Evolutionary conservation across 2,797 vertebrate species (phyloP), one percentile per base, ranked within the genome.

Genomic region (Phrynocephalus guinanensis): DNA sequence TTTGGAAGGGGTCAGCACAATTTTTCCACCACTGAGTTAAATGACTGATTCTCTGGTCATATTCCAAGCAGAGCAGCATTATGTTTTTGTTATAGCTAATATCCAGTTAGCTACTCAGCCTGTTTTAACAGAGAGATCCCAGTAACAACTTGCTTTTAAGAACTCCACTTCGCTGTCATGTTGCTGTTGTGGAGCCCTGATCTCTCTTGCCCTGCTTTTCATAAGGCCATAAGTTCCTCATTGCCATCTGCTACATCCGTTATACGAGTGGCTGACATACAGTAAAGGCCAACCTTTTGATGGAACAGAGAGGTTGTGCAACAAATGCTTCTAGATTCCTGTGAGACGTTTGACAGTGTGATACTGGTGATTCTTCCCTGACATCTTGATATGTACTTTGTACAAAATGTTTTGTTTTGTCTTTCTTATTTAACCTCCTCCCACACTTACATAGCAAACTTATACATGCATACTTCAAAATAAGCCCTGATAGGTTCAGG

Each of bases 241-340:
- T 24, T 68, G 48, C 87, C 87, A 88, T 85, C 78, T 81, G 87
- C 77, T 85, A 56, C 72, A 81, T 67, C 71, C 87, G 73, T 81
- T 81, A 30, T 75, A 50, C 68, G 77, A 88, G 77, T 63, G 77
- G 56, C 28, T 84, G 60, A 85, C 63, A 76, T 76, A 81, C 66
- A 85, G n/a, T 52, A 75, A 85, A 88, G 82, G 87, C 81, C 83
- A 88, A 67, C 70, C 20, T 76, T 88, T 85, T 30, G 60, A 66
- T 60, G 66, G 60, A 76, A 56, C 70, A n/a, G 56, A 85, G 78
- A 75, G 71, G 70, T 68, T 76, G 44, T 76, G 83, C 72, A 80
- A 85, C 78, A 80, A 84, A 85, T 88, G 71, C 78, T 81, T 68
- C 81, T 30, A 81, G 78, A 85, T 63, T 44, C 30, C 20, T 38